These are phyloP conservation scores for Agrypnus murinus DNA, from an alignment of 2,888 invertebrate genomes.

Conservation along the genomic window DNA sequence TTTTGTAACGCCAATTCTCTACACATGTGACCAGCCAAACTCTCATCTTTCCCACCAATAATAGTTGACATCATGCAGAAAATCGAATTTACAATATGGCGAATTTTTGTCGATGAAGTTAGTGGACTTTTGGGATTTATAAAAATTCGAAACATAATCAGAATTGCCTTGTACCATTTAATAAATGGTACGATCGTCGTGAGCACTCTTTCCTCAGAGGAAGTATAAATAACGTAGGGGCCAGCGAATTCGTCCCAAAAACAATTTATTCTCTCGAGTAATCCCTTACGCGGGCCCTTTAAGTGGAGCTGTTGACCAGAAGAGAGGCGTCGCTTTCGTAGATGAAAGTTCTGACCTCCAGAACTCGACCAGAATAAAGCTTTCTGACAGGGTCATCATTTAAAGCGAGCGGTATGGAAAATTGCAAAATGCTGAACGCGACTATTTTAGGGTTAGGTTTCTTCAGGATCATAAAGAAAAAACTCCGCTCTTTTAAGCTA, in stretches of 20 bases:
- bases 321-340: conserved; percentile 42
- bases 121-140: too few species aligned
- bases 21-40: background rate
- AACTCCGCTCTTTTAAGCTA: background rate
- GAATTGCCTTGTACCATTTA: conserved; percentile 3
- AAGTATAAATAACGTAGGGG: conserved; percentile 37
- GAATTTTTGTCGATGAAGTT: background rate
- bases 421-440: conserved; percentile 11
- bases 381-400: conserved; percentile 41
- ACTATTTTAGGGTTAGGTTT: conserved; percentile 13
- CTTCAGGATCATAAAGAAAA: conserved; percentile 10
- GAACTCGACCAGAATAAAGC: conserved; percentile 37
- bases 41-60: too few species aligned
- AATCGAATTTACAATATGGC: too few species aligned
- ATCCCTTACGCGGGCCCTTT: conserved; percentile 42
- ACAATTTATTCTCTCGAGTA: conserved; percentile 48
- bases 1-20: background rate
- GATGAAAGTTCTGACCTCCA: conserved; percentile 44
- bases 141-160: background rate
- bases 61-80: too few species aligned
- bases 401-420: conserved; percentile 41
- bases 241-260: conserved; percentile 41
- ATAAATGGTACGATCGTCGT: background rate
- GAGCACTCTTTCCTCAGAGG: conserved; percentile 24
- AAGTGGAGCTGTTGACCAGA: conserved; percentile 47